Base-by-base conservation (phyloP, 2,113 vertebrate genomes). In the Mandrillus leucophaeus region DNA sequence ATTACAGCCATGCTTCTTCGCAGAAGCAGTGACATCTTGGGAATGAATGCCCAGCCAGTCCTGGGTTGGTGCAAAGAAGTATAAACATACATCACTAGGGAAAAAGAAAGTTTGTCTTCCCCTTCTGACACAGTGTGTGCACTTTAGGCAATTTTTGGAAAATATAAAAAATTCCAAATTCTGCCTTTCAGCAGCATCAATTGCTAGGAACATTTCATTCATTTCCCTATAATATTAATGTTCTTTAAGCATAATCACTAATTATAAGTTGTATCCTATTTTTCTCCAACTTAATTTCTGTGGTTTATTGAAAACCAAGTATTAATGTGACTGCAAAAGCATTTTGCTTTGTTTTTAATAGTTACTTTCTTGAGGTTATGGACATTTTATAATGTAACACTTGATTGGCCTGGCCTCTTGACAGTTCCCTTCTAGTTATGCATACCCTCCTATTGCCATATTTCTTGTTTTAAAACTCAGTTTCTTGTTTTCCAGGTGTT, bases 401-500 rank as follows among this genome's bases (percentile, higher is more conserved):
- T 78, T 14, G 81, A 23, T 50, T 88, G 72, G 27, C 61, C 32
- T 76, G n/a, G 43, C n/a, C 48, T 40, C 20, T 25, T 50, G 12
- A 3, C 70, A 38, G 8, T 59, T 70, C 30, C 45, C 27, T 55
- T 75, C 50, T 90, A 3, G 18, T 59, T 92, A 55, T 2, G 25
- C 35, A 25, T 14, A 22, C 0, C 5, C 8, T 83, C 20, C 38
- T 50, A 0, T 45, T 72, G 30, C 18, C 18, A 35, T 20, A 30
- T 88, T 45, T 18, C 27, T 30, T 45, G 17, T 79, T 93, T 66
- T 48, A 91, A 86, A 95, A 85, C 64, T 52, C 61, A 17, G 4
- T 40, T 73, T 81, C 27, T 64, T 87, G 12, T 92, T 93, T 88
- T 92, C 59, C 45, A n/a, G 23, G 59, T 95, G 27, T 66, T 95